These are phyloP conservation scores for Formica selysi DNA, from an alignment of 1,140 invertebrate genomes.

Conservation along the genomic window DNA sequence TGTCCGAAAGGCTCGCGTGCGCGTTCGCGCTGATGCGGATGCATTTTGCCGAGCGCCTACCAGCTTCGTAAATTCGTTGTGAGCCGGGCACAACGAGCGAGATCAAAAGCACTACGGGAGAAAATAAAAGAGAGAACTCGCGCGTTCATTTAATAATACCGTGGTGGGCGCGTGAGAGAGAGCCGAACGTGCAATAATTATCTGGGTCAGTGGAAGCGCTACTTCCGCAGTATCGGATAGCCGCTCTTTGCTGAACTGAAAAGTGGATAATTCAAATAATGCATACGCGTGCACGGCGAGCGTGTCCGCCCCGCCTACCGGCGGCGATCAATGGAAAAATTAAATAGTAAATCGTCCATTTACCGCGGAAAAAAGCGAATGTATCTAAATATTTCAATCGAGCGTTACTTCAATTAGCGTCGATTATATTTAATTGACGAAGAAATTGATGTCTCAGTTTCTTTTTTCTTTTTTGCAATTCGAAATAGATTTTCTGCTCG, in stretches of 20 bases:
- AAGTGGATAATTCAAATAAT: constrained; percentile 58
- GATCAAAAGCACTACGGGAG: constrained; percentile 55
- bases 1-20: constrained; percentile 33
- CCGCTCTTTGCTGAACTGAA: constrained; percentile 47
- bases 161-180: background rate
- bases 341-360: constrained; percentile 47
- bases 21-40: constrained; percentile 38
- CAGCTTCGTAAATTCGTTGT: constrained; percentile 46
- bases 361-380: constrained; percentile 12
- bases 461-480: background rate
- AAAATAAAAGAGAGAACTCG: constrained; percentile 37
- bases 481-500: background rate
- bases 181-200: constrained; percentile 60
- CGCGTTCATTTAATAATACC: constrained; percentile 58
- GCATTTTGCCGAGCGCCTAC: constrained; percentile 37
- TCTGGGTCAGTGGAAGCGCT: constrained; percentile 58
- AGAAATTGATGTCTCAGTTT: background rate
- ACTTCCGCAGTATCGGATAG: constrained; percentile 49
- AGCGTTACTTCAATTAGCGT: constrained; percentile 33
- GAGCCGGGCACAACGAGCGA: constrained; percentile 47
- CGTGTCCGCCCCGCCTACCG: background rate
- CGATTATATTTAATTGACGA: background rate
- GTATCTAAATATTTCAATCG: constrained; percentile 35
- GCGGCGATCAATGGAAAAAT: constrained; percentile 9
- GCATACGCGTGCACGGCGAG: background rate